Base-by-base conservation (phyloP, 1,140 invertebrate genomes). In the Stegodyphus dumicola region DNA sequence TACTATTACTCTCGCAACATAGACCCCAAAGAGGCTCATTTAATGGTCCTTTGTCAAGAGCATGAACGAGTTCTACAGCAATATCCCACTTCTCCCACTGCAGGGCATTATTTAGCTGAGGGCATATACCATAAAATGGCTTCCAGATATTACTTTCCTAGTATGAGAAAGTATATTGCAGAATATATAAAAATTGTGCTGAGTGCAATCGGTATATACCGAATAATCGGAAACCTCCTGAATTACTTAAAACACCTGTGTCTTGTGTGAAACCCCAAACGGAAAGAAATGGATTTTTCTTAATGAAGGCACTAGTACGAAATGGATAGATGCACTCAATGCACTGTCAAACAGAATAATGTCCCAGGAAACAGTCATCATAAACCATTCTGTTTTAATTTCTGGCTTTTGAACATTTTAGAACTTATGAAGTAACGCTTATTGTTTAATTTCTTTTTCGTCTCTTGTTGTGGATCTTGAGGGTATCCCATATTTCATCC, bases 131-230 rank as follows among this genome's bases (percentile, higher is more conserved):
- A 86, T 6, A 86, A 73, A 52, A 86, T 86, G 0, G 1, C 48
- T 17, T 65, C 17, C 18, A 74, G 70, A 49, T 86, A 79, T 48
- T 87, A 75, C 51, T 85, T 69, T 53, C 51, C 74, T 7, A 64
- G 60, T 10, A 85, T 85, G 74, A 49, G 13, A 60, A n/a, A 53
- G 6, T 69, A 10, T 60, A 60, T 60, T 5, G 56, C 65, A n/a
- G 60, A 75, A 17, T 77, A 87, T 65, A 65, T 87, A 71, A 53
- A 53, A 60, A 65, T 6, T 85, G 86, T 78, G 51, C 48, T 49
- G 77, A 79, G 17, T 79, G 65, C 52, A 79, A 70, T 51, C 0
- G 66, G 6, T 67, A 70, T 52, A 78, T 70, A 48, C 76, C 1
- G 10, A 79, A 3, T 6, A 86, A 73, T n/a, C 65, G 54, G 4